Percentiles rank a stretch among this genome's conserved stretches.
Conservation (phyloP, 2,113 vertebrate species). For the Psittacus erithacus region DNA sequence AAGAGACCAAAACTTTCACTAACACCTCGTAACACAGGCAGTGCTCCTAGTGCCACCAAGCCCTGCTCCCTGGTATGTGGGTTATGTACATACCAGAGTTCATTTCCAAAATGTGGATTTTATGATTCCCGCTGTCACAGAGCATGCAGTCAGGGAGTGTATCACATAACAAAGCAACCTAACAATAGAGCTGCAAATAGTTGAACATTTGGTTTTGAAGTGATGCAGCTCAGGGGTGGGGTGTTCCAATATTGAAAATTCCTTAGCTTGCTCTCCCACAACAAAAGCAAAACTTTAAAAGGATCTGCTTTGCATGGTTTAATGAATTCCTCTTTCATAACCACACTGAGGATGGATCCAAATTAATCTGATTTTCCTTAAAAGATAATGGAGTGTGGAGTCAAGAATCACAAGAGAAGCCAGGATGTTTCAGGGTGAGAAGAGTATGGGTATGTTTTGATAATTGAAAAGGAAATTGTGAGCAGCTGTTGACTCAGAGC, state of each 20-base stretch:
- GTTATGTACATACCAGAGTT: slow-evolving; percentile 43
- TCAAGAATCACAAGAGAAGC: background rate
- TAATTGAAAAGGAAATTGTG: background rate
- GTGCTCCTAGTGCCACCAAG: slow-evolving; percentile 35
- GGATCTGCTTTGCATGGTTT: background rate
- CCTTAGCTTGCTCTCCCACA: slow-evolving; percentile 1
- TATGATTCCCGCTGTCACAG: slow-evolving; percentile 30
- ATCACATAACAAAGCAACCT: slow-evolving; percentile 41
- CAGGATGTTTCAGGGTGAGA: background rate
- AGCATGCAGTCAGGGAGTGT: background rate
- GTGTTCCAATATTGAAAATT: slow-evolving; percentile 25
- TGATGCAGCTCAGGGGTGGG: background rate
- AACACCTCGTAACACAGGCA: slow-evolving; percentile 62
- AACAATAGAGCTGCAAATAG: slow-evolving; percentile 30
- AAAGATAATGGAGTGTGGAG: background rate
- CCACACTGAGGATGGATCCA: background rate
- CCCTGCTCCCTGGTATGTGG: slow-evolving; percentile 22
- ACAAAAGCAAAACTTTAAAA: slow-evolving; percentile 3
- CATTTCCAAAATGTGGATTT: slow-evolving; percentile 28
- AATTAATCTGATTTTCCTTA: background rate
- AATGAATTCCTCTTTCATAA: background rate
- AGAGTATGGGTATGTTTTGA: background rate
- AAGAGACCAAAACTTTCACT: slow-evolving; percentile 64
- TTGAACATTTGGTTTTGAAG: slow-evolving; percentile 41
- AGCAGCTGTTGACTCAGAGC: background rate